These are phyloP conservation scores for Hyaena hyaena DNA, from an alignment of 2,113 vertebrate genomes.

Conservation along the genomic window DNA sequence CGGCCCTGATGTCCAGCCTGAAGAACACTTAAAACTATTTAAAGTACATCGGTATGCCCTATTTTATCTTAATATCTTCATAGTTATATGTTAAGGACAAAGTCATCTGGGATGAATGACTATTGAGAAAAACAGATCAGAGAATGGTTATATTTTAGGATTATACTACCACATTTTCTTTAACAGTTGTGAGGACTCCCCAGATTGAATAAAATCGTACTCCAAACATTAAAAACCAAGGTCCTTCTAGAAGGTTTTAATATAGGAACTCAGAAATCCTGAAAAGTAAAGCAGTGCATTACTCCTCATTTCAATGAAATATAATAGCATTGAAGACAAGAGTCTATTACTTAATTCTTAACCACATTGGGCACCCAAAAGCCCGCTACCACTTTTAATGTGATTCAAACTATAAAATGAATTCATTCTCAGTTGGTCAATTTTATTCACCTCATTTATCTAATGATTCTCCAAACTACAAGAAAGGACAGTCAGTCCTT, in stretches of 20 bases:
- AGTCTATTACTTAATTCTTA: not conserved
- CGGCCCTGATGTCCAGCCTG: not conserved
- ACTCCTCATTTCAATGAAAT: not conserved
- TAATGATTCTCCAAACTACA: not conserved
- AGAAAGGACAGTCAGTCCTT: constrained; percentile 38
- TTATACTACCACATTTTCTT: not conserved
- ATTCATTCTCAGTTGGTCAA: constrained; percentile 30
- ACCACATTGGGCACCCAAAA: not conserved
- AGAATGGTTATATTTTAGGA: not conserved
- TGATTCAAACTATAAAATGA: constrained; percentile 27
- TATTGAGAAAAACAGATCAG: not conserved
- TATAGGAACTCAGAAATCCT: not conserved
- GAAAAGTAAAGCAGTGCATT: not conserved
- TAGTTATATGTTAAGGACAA: not conserved
- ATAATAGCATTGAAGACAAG: not conserved
- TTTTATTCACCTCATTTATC: constrained; percentile 30
- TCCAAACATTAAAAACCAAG: not conserved
- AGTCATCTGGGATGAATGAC: not conserved
- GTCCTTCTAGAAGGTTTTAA: not conserved
- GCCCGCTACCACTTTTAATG: not conserved
- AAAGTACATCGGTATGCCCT: not conserved
- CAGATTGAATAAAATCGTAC: not conserved
- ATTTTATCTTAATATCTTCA: not conserved
- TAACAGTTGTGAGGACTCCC: not conserved
- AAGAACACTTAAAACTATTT: not conserved